These are phyloP conservation scores for Numenius phaeopus DNA, from an alignment of 2,797 vertebrate species.

Conservation along the genomic window DNA sequence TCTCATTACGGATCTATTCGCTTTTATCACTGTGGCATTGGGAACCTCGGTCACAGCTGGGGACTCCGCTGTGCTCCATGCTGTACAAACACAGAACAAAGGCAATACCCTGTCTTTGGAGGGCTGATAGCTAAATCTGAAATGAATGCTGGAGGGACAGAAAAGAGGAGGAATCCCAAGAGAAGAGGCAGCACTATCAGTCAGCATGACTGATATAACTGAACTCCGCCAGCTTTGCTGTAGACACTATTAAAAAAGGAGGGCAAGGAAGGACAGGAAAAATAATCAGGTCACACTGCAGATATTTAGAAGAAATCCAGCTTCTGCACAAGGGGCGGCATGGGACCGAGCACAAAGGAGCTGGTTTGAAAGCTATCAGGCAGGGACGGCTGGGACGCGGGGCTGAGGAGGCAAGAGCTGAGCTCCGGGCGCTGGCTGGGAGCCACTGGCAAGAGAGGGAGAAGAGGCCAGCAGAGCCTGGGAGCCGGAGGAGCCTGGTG, in stretches of 20 bases:
- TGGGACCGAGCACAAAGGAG: conserved; percentile 44
- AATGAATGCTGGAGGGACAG: conserved; percentile 63
- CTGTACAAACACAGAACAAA: conserved; percentile 71
- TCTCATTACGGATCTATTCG: conserved; percentile 54
- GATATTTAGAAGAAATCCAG: conserved; percentile 47
- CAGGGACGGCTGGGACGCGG: neutral
- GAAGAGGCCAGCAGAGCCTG: neutral
- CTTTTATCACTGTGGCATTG: conserved; percentile 59
- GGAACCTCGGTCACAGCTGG: conserved; percentile 69
- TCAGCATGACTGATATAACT: conserved; percentile 55
- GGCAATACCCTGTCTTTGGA: conserved; percentile 58
- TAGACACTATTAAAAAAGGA: conserved; percentile 60
- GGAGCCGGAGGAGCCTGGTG: neutral
- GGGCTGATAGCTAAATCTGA: conserved; percentile 63
- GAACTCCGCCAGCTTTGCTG: conserved; percentile 59
- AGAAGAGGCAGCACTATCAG: conserved; percentile 61
- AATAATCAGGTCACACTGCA: conserved; percentile 67
- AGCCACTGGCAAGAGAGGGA: neutral
- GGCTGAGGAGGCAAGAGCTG: neutral
- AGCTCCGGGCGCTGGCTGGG: neutral
- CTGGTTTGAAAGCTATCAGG: conserved; percentile 33
- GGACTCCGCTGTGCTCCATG: conserved; percentile 39
- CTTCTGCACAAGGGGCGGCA: neutral
- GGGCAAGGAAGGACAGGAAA: conserved; percentile 54
- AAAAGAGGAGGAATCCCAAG: conserved; percentile 68